Evolutionary conservation across 2,888 invertebrate species (phyloP).

Genomic region (Synergus japonicus): DNA sequence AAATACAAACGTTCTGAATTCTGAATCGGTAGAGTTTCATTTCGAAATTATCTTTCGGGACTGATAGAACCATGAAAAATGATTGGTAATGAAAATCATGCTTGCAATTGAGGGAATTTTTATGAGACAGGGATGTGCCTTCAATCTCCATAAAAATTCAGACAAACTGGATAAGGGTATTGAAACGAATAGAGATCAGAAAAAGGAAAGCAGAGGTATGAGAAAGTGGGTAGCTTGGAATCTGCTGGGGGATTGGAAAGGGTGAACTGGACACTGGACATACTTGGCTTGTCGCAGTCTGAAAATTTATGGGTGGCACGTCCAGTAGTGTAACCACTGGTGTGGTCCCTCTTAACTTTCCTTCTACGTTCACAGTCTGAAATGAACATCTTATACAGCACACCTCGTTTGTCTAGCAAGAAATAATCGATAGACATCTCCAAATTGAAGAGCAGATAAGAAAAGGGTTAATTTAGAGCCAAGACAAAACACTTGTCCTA

Average conservation of each 20-base stretch:
- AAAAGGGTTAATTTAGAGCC: slow-evolving; percentile 13
- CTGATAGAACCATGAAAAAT: slow-evolving; percentile 24
- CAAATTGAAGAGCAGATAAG: slow-evolving; percentile 25
- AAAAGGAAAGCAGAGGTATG: neutral
- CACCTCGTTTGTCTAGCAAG: slow-evolving; percentile 8
- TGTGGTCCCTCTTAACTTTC: slow-evolving; percentile 38
- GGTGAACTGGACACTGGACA: slow-evolving; percentile 25
- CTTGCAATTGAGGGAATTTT: slow-evolving; percentile 31
- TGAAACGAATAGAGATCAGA: slow-evolving; percentile 18
- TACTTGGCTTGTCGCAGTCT: slow-evolving; percentile 36
- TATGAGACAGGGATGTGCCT: slow-evolving; percentile 14
- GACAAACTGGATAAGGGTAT: slow-evolving; percentile 37
- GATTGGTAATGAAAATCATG: slow-evolving; percentile 36
- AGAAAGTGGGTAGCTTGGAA: neutral
- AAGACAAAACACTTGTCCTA: neutral
- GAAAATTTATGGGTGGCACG: slow-evolving; percentile 39
- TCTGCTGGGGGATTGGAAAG: slow-evolving; percentile 12
- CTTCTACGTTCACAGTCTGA: slow-evolving; percentile 26
- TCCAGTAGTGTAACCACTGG: slow-evolving; percentile 18
- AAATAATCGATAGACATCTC: slow-evolving; percentile 37
- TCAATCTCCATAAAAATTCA: slow-evolving; percentile 33
- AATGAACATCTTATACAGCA: slow-evolving; percentile 28
- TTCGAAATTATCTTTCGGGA: neutral
- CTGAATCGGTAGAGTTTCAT: neutral
- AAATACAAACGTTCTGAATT: too few relatives aligned